Base-by-base conservation (phyloP, 1,140 invertebrate genomes). In the Streblospio benedicti region DNA sequence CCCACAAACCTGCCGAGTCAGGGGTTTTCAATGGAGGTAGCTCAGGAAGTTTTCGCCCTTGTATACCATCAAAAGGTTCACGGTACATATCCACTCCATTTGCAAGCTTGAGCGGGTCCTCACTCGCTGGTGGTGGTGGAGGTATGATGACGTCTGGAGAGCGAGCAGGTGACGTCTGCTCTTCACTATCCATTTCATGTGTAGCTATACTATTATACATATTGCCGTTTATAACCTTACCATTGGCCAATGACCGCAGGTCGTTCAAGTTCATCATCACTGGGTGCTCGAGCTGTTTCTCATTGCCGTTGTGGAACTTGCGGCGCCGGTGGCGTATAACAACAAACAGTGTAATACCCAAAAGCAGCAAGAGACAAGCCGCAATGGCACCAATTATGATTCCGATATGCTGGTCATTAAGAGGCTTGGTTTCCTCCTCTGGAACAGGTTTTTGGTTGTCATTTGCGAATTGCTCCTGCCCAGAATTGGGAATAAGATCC, bases 301-400 rank as follows among this genome's bases (percentile, higher is more conserved):
- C 54, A 66, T 55, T 87, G 70, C 86, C 85, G 83, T 86, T 85
- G 56, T 79, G 74, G 73, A 91, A 91, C 60, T 87, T 83, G 62
- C 87, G 85, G 53, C 86, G 80, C 69, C 87, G 79, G 27, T 88
- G 80, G 5, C 86, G 83, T 72, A 88, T 83, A 55, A 89, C 81
- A 30, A 86, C 79, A 73, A 89, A 85, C 66, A 90, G 87, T 20
- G 90, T 81, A 30, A 87, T 79, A 71, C 88, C 85, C 62, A 89
- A 85, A 6, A 86, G 84, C 0, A 85, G 84, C n/a, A 85, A 82
- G 1, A 87, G 81, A 16, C 91, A 83, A 55, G 88, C 84, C 0
- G 87, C 88, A 43, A 91, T 70, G 0, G 85, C 85, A 0, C 88
- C 89, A 53, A 88, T 89, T 25, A 89, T 85, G 33, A 91, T 79